Percentiles rank a stretch among this genome's conserved stretches.
phyloP scores from a whole-genome alignment of 2,113 vertebrate species.

The Physeter macrocephalus region DNA sequence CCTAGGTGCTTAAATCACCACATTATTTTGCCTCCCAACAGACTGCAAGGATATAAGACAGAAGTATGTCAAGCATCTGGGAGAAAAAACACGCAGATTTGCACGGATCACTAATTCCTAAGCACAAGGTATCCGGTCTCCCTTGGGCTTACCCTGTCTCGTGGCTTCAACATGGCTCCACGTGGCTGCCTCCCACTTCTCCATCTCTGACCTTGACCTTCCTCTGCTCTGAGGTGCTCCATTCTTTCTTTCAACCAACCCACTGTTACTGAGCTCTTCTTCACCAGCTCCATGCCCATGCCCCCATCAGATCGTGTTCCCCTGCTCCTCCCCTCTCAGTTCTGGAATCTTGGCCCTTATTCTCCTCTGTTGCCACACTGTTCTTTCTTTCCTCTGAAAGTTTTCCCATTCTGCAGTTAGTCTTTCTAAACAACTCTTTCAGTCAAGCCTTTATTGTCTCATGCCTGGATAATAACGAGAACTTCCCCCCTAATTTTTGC shows the following conservation, averaged over 20 bases:
- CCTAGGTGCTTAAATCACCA: not conserved
- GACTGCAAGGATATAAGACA: not conserved
- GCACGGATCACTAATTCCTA: not conserved
- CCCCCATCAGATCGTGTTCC: too few species aligned
- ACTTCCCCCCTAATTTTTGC: not conserved
- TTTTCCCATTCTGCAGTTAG: not conserved
- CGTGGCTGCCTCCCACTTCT: not conserved
- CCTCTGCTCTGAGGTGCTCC: not conserved
- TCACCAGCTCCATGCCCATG: rapidly evolving
- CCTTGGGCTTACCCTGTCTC: not conserved
- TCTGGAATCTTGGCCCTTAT: too few species aligned
- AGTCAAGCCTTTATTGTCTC: not conserved
- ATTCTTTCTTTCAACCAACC: not conserved
- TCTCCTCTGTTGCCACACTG: not conserved
- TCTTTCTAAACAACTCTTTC: not conserved
- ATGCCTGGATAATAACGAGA: not conserved
- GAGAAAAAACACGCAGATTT: not conserved
- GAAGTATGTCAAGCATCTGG: not conserved
- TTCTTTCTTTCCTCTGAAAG: not conserved
- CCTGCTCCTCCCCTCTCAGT: not conserved
- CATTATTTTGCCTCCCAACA: not conserved
- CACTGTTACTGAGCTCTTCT: not conserved
- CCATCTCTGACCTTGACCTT: not conserved
- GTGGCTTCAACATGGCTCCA: not conserved
- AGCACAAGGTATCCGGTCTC: not conserved